Evolutionary conservation across 2,113 vertebrate species (phyloP).

Genomic region (Lophotis ruficrista): DNA sequence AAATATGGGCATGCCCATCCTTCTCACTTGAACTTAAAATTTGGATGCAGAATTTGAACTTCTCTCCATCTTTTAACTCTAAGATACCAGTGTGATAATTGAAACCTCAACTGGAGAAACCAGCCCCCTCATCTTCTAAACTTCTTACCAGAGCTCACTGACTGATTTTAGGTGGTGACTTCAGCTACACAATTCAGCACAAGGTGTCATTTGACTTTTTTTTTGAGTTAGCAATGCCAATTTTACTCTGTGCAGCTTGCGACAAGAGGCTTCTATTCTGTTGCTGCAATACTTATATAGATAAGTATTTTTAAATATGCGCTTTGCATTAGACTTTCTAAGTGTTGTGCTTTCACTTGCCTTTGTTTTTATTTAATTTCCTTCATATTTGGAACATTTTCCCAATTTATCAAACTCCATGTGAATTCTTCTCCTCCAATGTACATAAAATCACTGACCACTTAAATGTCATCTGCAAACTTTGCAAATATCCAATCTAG

Average conservation of each 20-base stretch:
- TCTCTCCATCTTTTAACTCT: background rate
- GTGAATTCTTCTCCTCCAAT: background rate
- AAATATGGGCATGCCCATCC: background rate
- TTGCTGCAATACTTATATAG: background rate
- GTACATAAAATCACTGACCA: background rate
- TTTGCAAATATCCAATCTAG: background rate
- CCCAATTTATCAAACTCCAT: background rate
- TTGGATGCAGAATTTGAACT: background rate
- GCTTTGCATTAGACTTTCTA: background rate
- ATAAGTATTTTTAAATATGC: background rate
- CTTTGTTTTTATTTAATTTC: background rate
- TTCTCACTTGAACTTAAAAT: background rate
- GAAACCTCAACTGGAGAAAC: background rate
- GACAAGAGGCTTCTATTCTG: background rate
- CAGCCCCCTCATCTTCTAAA: background rate
- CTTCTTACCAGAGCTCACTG: background rate
- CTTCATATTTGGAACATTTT: background rate
- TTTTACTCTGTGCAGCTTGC: background rate
- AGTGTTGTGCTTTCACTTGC: background rate
- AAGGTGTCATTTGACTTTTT: background rate
- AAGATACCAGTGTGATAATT: background rate
- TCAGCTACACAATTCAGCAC: background rate
- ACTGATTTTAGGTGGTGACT: background rate
- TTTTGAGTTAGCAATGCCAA: background rate
- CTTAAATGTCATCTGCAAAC: background rate